phyloP scores from a whole-genome alignment of 2,113 vertebrate genomes.

The Ageneiosus marmoratus region DNA sequence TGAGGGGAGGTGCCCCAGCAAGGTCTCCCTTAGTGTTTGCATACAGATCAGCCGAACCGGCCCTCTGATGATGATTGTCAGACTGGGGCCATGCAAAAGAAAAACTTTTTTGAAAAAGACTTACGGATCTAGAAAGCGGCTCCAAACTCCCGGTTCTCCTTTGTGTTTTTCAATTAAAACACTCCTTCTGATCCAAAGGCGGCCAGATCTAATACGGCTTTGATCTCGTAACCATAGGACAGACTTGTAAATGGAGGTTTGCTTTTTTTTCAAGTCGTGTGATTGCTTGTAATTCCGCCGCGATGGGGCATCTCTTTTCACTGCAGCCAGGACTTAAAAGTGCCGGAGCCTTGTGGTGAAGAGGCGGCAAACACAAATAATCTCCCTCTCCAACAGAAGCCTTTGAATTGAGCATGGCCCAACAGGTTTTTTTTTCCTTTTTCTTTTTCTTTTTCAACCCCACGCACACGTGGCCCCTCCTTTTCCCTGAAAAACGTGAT shows the following conservation, averaged over 20 bases:
- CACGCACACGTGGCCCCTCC: slow-evolving; percentile 32
- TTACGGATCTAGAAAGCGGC: slow-evolving; percentile 40
- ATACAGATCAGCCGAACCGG: slow-evolving; percentile 27
- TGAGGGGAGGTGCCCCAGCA: slow-evolving; percentile 7
- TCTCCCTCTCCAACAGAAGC: slow-evolving; percentile 72
- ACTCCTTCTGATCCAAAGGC: slow-evolving; percentile 63
- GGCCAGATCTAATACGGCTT: slow-evolving; percentile 61
- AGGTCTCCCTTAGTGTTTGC: not conserved
- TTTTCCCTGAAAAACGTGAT: slow-evolving; percentile 58
- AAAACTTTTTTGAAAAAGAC: slow-evolving; percentile 52
- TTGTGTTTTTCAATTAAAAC: slow-evolving; percentile 70
- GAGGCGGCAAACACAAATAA: slow-evolving; percentile 66
- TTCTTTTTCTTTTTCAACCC: slow-evolving; percentile 42
- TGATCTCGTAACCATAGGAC: slow-evolving; percentile 65
- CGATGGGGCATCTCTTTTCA: slow-evolving; percentile 53
- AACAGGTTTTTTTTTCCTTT: slow-evolving; percentile 55
- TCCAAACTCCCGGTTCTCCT: slow-evolving; percentile 38
- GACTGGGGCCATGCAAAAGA: slow-evolving; percentile 51
- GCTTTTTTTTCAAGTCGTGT: not conserved
- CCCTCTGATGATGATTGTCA: slow-evolving; percentile 41
- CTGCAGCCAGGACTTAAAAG: slow-evolving; percentile 58
- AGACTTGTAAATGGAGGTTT: slow-evolving; percentile 60
- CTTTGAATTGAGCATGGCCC: slow-evolving; percentile 67
- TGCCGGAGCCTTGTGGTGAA: slow-evolving; percentile 58
- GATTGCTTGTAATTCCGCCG: slow-evolving; percentile 61